Evolutionary conservation across 2,888 invertebrate species (phyloP).

Genomic region (Empis livida): DNA sequence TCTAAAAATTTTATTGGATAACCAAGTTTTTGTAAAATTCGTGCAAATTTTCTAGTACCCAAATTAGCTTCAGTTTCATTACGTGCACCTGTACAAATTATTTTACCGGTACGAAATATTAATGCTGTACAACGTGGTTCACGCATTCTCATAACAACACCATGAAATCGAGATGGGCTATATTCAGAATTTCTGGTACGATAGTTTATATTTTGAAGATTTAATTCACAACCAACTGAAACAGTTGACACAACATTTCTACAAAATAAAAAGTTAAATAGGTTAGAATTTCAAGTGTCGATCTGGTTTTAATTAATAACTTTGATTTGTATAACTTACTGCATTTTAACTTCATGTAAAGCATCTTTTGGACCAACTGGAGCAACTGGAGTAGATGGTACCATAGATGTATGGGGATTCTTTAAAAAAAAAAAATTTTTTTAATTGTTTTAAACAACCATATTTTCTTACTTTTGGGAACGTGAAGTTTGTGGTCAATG

Average conservation of each 20-base stretch:
- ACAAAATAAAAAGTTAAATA: not conserved
- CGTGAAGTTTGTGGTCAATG: constrained; percentile 24
- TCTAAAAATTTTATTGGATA: constrained; percentile 63
- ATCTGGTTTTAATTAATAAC: not conserved
- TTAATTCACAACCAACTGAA: constrained; percentile 56
- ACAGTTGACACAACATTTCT: constrained; percentile 76
- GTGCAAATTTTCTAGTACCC: constrained; percentile 67
- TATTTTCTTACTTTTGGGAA: constrained; percentile 7
- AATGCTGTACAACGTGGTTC: constrained; percentile 64
- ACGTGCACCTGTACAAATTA: constrained; percentile 69
- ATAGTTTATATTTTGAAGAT: constrained; percentile 60
- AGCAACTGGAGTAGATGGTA: constrained; percentile 39
- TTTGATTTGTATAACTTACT: constrained; percentile 34
- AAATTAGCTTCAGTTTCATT: constrained; percentile 65
- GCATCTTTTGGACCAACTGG: constrained; percentile 45
- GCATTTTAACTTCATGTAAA: constrained; percentile 46
- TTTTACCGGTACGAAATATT: constrained; percentile 62
- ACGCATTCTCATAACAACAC: constrained; percentile 69
- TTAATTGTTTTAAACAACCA: not conserved
- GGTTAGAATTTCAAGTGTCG: not conserved
- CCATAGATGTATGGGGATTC: constrained; percentile 40
- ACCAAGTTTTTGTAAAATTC: constrained; percentile 70
- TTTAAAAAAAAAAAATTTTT: not conserved
- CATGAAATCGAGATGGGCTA: constrained; percentile 68
- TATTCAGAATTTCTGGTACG: constrained; percentile 73